Evolutionary conservation across 2,113 vertebrate species (phyloP).

Genomic region (Pomatorhinus ruficollis): DNA sequence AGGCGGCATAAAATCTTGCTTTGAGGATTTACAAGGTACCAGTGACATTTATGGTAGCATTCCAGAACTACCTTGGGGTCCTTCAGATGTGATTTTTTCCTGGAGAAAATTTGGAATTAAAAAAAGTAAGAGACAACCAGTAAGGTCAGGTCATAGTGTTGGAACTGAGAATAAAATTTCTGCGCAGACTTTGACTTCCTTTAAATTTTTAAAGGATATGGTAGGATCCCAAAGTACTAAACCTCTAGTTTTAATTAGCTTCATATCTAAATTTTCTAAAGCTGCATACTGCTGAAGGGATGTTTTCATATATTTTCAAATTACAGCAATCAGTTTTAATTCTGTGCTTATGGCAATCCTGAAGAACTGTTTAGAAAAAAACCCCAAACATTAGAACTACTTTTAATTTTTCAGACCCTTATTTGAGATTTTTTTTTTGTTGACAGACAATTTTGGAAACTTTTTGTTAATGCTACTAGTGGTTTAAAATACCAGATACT

Average conservation of each 20-base stretch:
- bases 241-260: not conserved
- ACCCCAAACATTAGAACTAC: accelerated
- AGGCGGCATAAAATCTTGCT: not conserved
- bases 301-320: conserved; percentile 1
- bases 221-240: not conserved
- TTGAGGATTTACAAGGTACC: not conserved
- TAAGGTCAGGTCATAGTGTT: not conserved
- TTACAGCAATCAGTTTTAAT: not conserved
- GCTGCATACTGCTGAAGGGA: not conserved
- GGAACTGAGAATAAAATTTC: not conserved
- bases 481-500: not conserved
- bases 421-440: not conserved
- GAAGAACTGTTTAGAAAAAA: not conserved
- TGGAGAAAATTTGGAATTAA: not conserved
- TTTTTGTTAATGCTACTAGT: not conserved
- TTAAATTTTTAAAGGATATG: not conserved
- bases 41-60: not conserved
- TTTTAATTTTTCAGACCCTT: not conserved
- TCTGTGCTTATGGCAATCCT: conserved; percentile 1
- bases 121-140: not conserved
- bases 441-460: not conserved
- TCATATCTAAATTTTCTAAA: not conserved
- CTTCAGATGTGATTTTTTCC: not conserved
- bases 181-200: not conserved
- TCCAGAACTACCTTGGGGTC: not conserved